Conservation (phyloP, 2,113 vertebrate species). For the Strix aluco region DNA sequence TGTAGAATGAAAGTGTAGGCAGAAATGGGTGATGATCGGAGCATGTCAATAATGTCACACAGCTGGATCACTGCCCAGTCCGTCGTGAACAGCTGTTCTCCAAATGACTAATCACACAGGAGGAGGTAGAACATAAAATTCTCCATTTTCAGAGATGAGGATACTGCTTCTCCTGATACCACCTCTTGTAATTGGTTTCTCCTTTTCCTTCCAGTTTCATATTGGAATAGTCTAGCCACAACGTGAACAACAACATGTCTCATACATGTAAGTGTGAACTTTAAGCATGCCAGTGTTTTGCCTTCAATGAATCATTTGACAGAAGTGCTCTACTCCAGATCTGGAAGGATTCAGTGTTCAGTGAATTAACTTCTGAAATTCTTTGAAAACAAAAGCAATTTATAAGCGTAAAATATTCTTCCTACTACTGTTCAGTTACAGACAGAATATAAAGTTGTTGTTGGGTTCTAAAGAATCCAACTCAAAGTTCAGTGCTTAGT, state of each 20-base stretch:
- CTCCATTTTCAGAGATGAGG: background rate
- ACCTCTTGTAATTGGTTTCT: background rate
- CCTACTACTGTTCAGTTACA: background rate
- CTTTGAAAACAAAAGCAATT: background rate
- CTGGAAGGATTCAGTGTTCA: background rate
- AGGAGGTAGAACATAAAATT: background rate
- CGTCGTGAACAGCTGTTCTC: background rate
- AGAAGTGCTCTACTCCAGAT: background rate
- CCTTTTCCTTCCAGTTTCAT: background rate
- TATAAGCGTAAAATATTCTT: background rate
- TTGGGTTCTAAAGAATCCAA: background rate
- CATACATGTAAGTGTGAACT: background rate
- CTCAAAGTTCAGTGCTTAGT: background rate
- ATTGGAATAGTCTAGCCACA: background rate
- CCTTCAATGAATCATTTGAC: background rate
- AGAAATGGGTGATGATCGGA: slow-evolving; percentile 35
- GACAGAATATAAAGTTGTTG: background rate
- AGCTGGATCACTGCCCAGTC: background rate
- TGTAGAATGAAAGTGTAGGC: background rate
- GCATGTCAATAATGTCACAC: slow-evolving; percentile 41
- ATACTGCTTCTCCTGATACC: background rate
- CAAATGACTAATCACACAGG: slow-evolving; percentile 26
- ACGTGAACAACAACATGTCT: background rate
- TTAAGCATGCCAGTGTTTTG: background rate
- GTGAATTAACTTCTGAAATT: background rate